Conservation (phyloP, 2,888 invertebrate species). For the Unio pictorum region DNA sequence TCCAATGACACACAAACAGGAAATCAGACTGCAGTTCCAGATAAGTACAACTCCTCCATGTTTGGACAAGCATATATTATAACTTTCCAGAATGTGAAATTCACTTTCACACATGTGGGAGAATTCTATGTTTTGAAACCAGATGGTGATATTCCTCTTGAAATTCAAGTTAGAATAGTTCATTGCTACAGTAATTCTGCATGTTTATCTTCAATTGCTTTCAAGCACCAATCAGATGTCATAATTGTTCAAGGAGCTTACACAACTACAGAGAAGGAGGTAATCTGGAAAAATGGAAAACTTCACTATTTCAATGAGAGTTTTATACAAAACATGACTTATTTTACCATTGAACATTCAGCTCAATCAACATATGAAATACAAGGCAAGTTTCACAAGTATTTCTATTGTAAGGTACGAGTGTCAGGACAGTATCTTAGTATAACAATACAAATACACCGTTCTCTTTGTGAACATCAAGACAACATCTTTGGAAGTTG, state of each 20-base stretch:
- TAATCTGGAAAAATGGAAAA: constrained; percentile 29
- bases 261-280: constrained; percentile 7
- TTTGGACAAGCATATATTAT: constrained; percentile 30
- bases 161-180: constrained; percentile 22
- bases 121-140: constrained; percentile 25
- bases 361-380: constrained; percentile 10
- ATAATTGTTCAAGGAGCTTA: constrained; percentile 31
- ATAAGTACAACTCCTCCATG: constrained; percentile 14
- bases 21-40: neutral
- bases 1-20: constrained; percentile 2
- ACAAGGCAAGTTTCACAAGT: constrained; percentile 3
- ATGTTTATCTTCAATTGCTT: constrained; percentile 27
- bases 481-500: constrained; percentile 16
- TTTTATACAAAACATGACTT: neutral
- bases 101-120: constrained; percentile 24
- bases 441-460: constrained; percentile 15
- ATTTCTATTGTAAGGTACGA: constrained; percentile 10
- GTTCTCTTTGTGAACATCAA: constrained; percentile 11
- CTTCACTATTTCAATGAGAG: constrained; percentile 7
- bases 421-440: constrained; percentile 14
- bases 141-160: constrained; percentile 3
- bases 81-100: constrained; percentile 18
- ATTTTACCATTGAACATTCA: constrained; percentile 5
- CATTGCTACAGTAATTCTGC: constrained; percentile 22
- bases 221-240: constrained; percentile 16